Conservation (phyloP, 2,888 invertebrate species). For the Xanthia icteritia region DNA sequence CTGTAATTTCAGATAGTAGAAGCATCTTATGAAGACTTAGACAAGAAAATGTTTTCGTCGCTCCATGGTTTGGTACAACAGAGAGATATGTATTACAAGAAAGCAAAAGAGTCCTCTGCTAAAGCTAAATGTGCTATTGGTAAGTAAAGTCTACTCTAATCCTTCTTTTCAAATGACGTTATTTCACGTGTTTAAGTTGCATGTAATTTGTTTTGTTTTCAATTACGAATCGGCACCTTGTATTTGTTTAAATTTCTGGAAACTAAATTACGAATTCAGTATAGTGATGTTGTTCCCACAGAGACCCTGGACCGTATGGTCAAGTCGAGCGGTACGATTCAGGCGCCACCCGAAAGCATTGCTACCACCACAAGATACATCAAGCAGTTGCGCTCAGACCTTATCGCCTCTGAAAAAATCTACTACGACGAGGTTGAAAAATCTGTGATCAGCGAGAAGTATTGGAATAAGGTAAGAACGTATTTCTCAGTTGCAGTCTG, state of each 20-base stretch:
- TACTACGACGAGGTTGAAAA: constrained; percentile 90
- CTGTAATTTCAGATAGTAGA: constrained; percentile 89
- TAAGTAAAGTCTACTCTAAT: constrained; percentile 67
- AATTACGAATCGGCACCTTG: not conserved
- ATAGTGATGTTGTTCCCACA: constrained; percentile 54
- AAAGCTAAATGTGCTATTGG: constrained; percentile 91
- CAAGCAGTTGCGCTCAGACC: constrained; percentile 89
- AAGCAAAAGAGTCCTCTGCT: constrained; percentile 91
- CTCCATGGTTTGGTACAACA: constrained; percentile 91
- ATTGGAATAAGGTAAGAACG: constrained; percentile 94
- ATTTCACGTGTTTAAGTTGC: not conserved
- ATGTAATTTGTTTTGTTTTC: not conserved
- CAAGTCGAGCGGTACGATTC: constrained; percentile 71
- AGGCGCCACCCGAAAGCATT: constrained; percentile 86
- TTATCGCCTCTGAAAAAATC: constrained; percentile 90
- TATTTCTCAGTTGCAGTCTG: not conserved
- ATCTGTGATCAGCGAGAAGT: constrained; percentile 93
- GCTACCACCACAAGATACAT: constrained; percentile 90
- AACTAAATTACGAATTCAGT: not conserved
- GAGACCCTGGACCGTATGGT: constrained; percentile 85
- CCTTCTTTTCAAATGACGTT: not conserved
- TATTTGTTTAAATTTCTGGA: not conserved
- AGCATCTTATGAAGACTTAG: constrained; percentile 90
- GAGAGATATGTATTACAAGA: constrained; percentile 88
- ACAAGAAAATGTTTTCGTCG: constrained; percentile 89